These are phyloP conservation scores for Drosophila ochracea DNA, from an alignment of 2,888 invertebrate species.

Conservation along the genomic window DNA sequence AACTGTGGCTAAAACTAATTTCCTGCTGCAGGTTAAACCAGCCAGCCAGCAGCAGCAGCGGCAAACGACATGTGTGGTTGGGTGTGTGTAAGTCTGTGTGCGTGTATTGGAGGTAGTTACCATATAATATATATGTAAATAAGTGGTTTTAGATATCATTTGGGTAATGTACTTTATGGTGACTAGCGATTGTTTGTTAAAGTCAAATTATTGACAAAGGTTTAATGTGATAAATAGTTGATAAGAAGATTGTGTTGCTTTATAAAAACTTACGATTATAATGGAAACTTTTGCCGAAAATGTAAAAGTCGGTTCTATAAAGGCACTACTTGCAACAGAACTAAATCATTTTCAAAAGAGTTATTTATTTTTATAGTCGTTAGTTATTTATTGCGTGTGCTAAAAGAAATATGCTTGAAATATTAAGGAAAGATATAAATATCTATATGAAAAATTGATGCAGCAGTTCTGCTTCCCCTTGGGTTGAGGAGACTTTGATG, in stretches of 20 bases:
- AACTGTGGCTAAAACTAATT: conserved; percentile 72
- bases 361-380: background rate
- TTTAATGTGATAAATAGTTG: background rate
- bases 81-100: background rate
- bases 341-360: background rate
- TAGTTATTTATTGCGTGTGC: background rate
- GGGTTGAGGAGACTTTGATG: background rate
- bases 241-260: background rate
- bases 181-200: background rate
- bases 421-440: background rate
- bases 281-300: background rate
- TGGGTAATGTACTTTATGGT: background rate
- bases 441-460: background rate
- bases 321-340: background rate
- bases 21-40: conserved; percentile 46
- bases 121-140: background rate
- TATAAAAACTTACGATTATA: background rate
- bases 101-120: background rate
- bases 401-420: background rate
- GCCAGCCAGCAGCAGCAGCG: conserved; percentile 2
- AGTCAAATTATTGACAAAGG: background rate
- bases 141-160: background rate
- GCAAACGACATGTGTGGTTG: background rate
- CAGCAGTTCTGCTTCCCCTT: background rate
- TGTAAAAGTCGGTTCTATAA: background rate